phyloP scores from a whole-genome alignment of 1,140 invertebrate genomes.

The Chrysoperla carnea region DNA sequence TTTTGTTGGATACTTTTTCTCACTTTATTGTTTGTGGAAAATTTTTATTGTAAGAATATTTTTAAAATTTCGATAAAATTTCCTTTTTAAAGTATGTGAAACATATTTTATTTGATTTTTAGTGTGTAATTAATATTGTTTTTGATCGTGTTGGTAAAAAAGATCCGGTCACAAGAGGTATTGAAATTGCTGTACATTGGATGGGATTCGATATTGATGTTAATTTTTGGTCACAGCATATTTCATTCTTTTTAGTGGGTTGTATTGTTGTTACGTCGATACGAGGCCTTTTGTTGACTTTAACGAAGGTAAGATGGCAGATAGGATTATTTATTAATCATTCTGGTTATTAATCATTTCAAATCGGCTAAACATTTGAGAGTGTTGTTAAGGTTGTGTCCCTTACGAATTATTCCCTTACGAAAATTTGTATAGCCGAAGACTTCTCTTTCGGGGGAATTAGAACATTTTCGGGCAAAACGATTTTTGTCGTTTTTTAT shows the following conservation, averaged over 20 bases:
- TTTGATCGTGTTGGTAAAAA: slow-evolving; percentile 97
- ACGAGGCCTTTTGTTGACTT: slow-evolving; percentile 81
- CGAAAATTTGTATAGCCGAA: too few relatives aligned
- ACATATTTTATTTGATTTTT: slow-evolving; percentile 16
- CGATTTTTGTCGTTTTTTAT: too few relatives aligned
- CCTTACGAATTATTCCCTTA: too few relatives aligned
- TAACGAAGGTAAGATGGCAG: slow-evolving; percentile 80
- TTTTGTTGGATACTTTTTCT: slow-evolving; percentile 97
- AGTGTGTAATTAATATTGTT: slow-evolving; percentile 95
- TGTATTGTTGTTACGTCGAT: slow-evolving; percentile 98
- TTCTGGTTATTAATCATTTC: too few relatives aligned
- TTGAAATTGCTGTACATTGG: slow-evolving; percentile 96
- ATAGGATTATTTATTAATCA: too few relatives aligned
- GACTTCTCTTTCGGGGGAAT: too few relatives aligned
- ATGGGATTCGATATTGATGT: slow-evolving; percentile 94
- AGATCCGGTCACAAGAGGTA: slow-evolving; percentile 91
- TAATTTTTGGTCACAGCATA: slow-evolving; percentile 96
- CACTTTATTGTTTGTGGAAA: slow-evolving; percentile 97
- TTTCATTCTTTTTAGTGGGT: slow-evolving; percentile 93
- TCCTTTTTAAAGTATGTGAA: slow-evolving; percentile 2
- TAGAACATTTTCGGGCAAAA: too few relatives aligned
- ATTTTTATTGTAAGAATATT: slow-evolving; percentile 86
- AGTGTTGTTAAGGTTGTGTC: too few relatives aligned
- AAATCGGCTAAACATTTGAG: too few relatives aligned
- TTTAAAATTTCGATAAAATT: slow-evolving; percentile 2